A percentile compares a stretch with the other conserved stretches of the same genome.
phyloP scores from a whole-genome alignment of 2,888 invertebrate species.

The Lamellibrachia satsuma region DNA sequence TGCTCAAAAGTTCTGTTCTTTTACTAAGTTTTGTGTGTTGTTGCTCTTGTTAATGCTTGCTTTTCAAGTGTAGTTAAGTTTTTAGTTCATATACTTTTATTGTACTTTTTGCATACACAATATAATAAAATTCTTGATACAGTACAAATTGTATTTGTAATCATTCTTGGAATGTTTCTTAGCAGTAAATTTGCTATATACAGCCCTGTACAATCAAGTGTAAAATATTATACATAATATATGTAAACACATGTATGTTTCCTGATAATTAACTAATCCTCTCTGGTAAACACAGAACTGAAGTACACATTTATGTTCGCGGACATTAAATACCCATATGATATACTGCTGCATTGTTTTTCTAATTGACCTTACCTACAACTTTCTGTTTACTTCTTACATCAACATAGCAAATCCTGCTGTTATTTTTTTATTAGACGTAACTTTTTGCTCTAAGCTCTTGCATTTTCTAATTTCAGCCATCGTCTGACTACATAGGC shows the following conservation, averaged over 20 bases:
- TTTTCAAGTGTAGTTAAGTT: not conserved
- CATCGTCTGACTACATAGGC: too few relatives aligned
- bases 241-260: not conserved
- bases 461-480: too few relatives aligned
- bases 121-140: constrained; percentile 12
- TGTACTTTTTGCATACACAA: not conserved
- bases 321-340: too few relatives aligned
- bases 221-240: not conserved
- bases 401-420: too few relatives aligned
- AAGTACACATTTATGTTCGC: too few relatives aligned
- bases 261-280: too few relatives aligned
- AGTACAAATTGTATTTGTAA: constrained; percentile 3
- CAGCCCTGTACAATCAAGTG: not conserved
- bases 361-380: too few relatives aligned
- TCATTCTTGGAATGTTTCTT: not conserved
- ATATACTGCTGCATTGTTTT: too few relatives aligned
- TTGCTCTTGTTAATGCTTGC: constrained; percentile 5
- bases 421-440: too few relatives aligned
- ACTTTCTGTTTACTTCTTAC: too few relatives aligned
- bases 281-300: too few relatives aligned
- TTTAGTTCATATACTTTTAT: not conserved
- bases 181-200: not conserved
- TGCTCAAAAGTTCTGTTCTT: not conserved
- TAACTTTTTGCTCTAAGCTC: too few relatives aligned
- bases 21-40: not conserved